Conservation (phyloP, 2,113 vertebrate genomes). For the Carassius auratus region DNA sequence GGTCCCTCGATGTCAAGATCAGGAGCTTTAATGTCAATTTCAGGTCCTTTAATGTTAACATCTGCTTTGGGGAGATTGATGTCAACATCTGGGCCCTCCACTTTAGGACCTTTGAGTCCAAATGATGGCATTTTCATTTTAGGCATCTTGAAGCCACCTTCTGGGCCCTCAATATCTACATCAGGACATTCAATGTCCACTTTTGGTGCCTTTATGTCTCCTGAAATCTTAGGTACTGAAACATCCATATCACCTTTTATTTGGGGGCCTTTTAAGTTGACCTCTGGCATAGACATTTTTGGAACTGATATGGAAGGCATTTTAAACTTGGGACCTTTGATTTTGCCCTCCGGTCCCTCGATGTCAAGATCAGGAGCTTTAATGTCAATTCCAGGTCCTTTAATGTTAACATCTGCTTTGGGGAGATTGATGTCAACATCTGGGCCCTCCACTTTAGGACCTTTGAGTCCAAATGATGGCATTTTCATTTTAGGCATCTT, state of each 20-base stretch:
- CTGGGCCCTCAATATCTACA: background rate
- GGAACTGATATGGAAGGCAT: background rate
- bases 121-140: slow-evolving; percentile 16
- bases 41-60: background rate
- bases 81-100: slow-evolving; percentile 21
- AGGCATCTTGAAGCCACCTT: background rate
- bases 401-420: background rate
- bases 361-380: background rate
- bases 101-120: background rate
- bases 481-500: background rate
- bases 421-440: background rate
- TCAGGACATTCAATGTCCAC: background rate
- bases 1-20: slow-evolving; percentile 34
- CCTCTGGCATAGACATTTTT: background rate
- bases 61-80: slow-evolving; percentile 9
- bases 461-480: background rate
- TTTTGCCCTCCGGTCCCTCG: background rate
- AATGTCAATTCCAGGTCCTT: background rate
- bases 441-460: background rate
- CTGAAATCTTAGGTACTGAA: background rate
- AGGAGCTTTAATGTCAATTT: background rate
- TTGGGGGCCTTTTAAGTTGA: background rate
- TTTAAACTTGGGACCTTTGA: background rate
- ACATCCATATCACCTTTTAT: background rate
- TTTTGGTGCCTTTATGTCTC: background rate